These are phyloP conservation scores for Drosophila suzukii DNA, from an alignment of 1,140 invertebrate genomes.

Conservation along the genomic window DNA sequence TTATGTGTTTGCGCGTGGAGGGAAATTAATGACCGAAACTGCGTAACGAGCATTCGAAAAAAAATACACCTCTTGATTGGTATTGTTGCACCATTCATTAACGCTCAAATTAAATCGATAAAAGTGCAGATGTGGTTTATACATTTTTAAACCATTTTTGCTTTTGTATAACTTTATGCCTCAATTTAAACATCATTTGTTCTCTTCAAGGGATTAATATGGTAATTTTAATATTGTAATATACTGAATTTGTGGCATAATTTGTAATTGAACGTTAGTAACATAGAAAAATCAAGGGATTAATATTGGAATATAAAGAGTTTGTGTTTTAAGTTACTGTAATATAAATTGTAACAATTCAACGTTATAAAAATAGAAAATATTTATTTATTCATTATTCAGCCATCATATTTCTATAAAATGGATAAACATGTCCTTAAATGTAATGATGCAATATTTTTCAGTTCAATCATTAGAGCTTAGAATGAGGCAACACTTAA, in stretches of 20 bases:
- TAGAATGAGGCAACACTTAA: no score
- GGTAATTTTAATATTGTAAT: no score
- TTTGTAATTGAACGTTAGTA: no score
- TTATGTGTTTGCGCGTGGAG: conserved; percentile 15
- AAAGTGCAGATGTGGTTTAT: conserved; percentile 8
- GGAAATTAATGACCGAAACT: conserved; percentile 43
- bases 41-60: conserved; percentile 31
- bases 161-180: not conserved
- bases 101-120: conserved; percentile 28
- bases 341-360: no score
- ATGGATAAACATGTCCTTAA: no score
- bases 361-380: no score
- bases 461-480: no score
- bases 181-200: not conserved
- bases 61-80: conserved; percentile 5
- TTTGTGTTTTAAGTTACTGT: no score
- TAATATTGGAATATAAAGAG: not conserved
- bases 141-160: conserved; percentile 1
- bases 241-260: no score
- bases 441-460: no score
- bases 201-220: not conserved
- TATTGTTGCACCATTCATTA: conserved; percentile 39
- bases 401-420: no score
- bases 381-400: no score
- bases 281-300: not conserved